phyloP scores from a whole-genome alignment of 2,888 invertebrate species.

The Spisula solida region DNA sequence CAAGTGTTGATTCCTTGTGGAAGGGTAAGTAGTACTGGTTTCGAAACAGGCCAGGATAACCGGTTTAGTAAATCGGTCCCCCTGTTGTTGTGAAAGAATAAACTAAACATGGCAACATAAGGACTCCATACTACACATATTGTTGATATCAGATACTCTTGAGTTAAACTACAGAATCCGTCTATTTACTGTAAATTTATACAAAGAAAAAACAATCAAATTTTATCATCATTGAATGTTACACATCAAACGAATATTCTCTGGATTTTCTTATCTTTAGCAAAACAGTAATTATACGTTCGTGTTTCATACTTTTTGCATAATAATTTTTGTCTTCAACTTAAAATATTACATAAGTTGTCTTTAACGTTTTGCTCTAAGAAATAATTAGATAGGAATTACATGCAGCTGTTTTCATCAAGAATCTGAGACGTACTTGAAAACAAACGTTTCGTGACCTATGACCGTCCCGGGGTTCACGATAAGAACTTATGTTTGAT shows the following conservation, averaged over 20 bases:
- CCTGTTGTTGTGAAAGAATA: no score
- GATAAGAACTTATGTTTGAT: no score
- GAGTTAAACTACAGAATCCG: not conserved
- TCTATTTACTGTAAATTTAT: not conserved
- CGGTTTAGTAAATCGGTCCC: no score
- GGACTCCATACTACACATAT: not conserved
- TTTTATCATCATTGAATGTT: constrained; percentile 3
- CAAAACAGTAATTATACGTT: not conserved
- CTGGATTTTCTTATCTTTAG: not conserved
- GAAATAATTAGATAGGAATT: not conserved
- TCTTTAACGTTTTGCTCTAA: not conserved
- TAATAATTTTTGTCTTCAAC: not conserved
- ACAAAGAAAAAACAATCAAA: constrained; percentile 16
- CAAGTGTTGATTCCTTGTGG: no score
- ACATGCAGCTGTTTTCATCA: not conserved
- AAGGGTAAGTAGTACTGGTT: no score
- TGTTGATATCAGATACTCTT: constrained; percentile 5
- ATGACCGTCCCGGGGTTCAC: no score
- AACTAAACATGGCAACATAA: not conserved
- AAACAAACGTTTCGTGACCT: no score
- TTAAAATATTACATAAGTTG: not conserved
- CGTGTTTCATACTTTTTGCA: not conserved
- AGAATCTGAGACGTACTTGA: no score
- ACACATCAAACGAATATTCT: constrained; percentile 14
- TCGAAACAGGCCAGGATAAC: no score